Conservation (phyloP, 2,888 invertebrate genomes). For the Drosophila nr. medialis region DNA sequence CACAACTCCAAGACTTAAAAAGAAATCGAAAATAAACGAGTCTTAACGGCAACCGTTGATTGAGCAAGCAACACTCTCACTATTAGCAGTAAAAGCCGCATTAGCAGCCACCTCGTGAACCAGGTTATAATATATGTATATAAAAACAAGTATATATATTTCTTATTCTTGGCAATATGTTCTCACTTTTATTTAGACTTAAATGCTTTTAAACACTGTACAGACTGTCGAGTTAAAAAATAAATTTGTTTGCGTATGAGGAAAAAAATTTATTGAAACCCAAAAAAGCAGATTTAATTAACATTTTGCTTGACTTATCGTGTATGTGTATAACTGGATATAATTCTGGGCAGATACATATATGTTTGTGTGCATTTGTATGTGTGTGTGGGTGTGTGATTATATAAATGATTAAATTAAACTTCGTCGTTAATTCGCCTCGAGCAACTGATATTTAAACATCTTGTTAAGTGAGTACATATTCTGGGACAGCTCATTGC, state of each 20-base stretch:
- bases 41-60: slow-evolving; percentile 19
- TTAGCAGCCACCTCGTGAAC: slow-evolving; percentile 23
- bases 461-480: slow-evolving; percentile 74
- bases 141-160: background rate
- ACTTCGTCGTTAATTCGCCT: slow-evolving; percentile 51
- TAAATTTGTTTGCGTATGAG: slow-evolving; percentile 2
- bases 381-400: background rate
- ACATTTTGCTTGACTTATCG: slow-evolving; percentile 14
- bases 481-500: slow-evolving; percentile 74
- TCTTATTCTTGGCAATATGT: slow-evolving; percentile 12
- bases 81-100: slow-evolving; percentile 6
- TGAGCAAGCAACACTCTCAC: slow-evolving; percentile 35
- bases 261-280: slow-evolving; percentile 43
- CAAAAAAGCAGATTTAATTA: slow-evolving; percentile 42
- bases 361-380: slow-evolving; percentile 5
- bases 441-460: slow-evolving; percentile 72
- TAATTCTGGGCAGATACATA: slow-evolving; percentile 31
- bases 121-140: slow-evolving; percentile 23
- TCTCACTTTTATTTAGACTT: slow-evolving; percentile 28
- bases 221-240: background rate
- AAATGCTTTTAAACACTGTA: background rate
- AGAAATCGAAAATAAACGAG: slow-evolving; percentile 43
- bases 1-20: slow-evolving; percentile 26
- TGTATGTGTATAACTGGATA: slow-evolving; percentile 9
- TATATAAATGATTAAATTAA: background rate